Evolutionary conservation across 2,797 vertebrate species (phyloP).

Genomic region (Gobio occitaniae): DNA sequence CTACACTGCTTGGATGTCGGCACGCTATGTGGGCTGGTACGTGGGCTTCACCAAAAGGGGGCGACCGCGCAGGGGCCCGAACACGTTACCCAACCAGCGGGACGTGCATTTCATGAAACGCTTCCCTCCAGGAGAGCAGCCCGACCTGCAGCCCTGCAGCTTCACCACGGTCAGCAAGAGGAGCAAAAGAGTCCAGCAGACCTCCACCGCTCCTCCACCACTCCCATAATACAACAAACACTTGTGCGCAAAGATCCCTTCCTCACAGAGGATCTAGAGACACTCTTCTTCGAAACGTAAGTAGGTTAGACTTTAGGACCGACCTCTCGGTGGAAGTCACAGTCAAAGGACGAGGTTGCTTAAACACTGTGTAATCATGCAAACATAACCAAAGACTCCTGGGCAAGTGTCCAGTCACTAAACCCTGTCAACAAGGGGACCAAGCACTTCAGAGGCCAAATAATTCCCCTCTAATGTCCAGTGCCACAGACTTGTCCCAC

Average conservation of each 20-base stretch:
- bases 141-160: constrained; percentile 84
- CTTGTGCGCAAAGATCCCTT: neutral
- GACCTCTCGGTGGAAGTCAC: constrained; percentile 51
- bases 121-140: constrained; percentile 82
- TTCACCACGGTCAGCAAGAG: constrained; percentile 89
- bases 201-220: constrained; percentile 55
- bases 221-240: constrained; percentile 69
- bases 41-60: constrained; percentile 91
- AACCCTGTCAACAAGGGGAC: constrained; percentile 57
- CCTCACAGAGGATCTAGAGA: constrained; percentile 15
- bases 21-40: constrained; percentile 86
- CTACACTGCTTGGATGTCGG: constrained; percentile 89
- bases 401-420: constrained; percentile 83
- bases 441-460: constrained; percentile 48
- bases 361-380: constrained; percentile 75
- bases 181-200: constrained; percentile 82
- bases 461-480: constrained; percentile 82
- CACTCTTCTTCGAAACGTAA: constrained; percentile 2
- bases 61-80: constrained; percentile 83
- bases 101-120: constrained; percentile 92
- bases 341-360: constrained; percentile 47
- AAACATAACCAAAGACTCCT: constrained; percentile 81
- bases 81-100: constrained; percentile 87
- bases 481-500: constrained; percentile 16
- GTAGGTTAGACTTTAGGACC: constrained; percentile 26